Evolutionary conservation across 2,888 invertebrate species (phyloP).

Genomic region (Notocelia uddmanniana): DNA sequence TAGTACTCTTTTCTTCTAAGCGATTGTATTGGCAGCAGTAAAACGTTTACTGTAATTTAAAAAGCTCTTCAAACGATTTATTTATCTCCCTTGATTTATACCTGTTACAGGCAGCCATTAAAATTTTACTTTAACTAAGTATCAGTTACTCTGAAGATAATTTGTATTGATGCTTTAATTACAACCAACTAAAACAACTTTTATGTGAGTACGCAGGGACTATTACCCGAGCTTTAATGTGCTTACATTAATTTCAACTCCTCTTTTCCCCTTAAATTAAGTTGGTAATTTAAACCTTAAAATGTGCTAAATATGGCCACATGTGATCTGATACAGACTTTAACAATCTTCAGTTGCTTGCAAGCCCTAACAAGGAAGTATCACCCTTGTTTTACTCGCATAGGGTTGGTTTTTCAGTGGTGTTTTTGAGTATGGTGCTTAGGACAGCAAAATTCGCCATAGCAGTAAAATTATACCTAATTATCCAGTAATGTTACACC

Average conservation of each 20-base stretch:
- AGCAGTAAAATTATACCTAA: constrained; percentile 40
- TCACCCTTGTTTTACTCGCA: not conserved
- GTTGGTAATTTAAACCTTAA: not conserved
- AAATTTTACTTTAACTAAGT: constrained; percentile 19
- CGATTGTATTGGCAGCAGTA: constrained; percentile 2
- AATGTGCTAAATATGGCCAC: not conserved
- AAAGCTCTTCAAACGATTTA: constrained; percentile 37
- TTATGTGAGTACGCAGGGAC: not conserved
- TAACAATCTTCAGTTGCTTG: not conserved
- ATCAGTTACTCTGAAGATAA: not conserved
- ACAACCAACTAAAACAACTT: not conserved
- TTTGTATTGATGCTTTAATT: not conserved
- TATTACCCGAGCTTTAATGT: not conserved
- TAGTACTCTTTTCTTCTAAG: not conserved
- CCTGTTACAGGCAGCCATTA: constrained; percentile 8
- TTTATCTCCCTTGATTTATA: constrained; percentile 38
- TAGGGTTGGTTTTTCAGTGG: not conserved
- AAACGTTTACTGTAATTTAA: constrained; percentile 32
- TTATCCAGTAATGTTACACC: constrained; percentile 42
- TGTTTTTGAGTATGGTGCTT: not conserved
- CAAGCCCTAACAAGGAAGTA: not conserved
- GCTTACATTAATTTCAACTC: not conserved
- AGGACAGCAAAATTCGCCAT: constrained; percentile 19
- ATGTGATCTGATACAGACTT: not conserved
- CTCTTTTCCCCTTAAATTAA: not conserved